These are phyloP conservation scores for Uromys caudimaculatus DNA, from an alignment of 2,797 vertebrate species.

Conservation along the genomic window DNA sequence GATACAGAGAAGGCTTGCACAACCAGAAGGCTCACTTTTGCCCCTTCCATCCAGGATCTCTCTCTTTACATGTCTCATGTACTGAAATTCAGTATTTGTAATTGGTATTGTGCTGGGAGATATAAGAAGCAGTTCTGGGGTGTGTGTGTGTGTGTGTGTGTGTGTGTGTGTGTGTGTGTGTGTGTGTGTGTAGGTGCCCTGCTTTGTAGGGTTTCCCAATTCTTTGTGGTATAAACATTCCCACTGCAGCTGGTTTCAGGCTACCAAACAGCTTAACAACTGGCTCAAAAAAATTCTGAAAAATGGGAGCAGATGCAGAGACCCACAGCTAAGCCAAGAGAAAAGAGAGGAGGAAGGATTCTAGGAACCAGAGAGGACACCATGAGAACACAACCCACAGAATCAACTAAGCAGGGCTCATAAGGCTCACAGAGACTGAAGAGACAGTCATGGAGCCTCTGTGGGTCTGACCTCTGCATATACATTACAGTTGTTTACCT, in stretches of 20 bases:
- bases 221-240: slow-evolving; percentile 50
- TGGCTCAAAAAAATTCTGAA: slow-evolving; percentile 44
- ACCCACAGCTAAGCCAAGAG: background rate
- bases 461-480: background rate
- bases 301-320: background rate
- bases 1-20: background rate
- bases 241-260: slow-evolving; percentile 13
- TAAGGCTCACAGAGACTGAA: background rate
- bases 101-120: slow-evolving; percentile 29
- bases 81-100: background rate
- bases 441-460: background rate
- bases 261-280: slow-evolving; percentile 39
- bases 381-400: background rate
- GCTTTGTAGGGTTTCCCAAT: slow-evolving; percentile 32
- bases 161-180: no score
- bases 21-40: background rate
- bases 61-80: slow-evolving; percentile 45
- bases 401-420: background rate
- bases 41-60: background rate
- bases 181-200: background rate
- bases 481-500: background rate
- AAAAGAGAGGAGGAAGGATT: background rate
- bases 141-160: background rate
- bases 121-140: slow-evolving; percentile 37
- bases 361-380: background rate